Percentiles rank a stretch among this genome's conserved stretches.
Evolutionary conservation across 2,113 vertebrate genomes (phyloP).

Genomic region (Coregonus clupeaformis): DNA sequence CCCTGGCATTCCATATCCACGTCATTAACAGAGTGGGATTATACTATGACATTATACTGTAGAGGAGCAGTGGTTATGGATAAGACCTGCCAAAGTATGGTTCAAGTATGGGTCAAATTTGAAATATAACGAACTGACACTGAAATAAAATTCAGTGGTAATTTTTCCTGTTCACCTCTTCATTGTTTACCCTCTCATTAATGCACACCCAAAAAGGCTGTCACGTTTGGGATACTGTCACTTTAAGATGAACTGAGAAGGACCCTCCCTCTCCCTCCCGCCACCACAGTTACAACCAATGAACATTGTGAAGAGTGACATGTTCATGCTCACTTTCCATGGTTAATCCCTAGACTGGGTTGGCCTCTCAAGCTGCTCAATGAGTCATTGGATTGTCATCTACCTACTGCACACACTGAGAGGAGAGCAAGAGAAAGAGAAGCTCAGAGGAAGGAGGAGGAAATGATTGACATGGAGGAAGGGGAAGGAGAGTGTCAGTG

Average conservation of each 20-base stretch:
- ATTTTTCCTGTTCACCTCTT: neutral
- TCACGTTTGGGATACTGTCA: conserved; percentile 36
- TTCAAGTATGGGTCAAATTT: no score
- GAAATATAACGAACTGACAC: no score
- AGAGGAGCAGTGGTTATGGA: no score
- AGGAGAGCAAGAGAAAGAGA: conserved; percentile 9
- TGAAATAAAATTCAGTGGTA: neutral
- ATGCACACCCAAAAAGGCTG: neutral
- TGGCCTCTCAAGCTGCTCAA: conserved; percentile 78
- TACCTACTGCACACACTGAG: conserved; percentile 69
- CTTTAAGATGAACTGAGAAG: conserved; percentile 61
- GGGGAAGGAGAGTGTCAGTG: conserved; percentile 11
- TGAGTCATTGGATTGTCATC: conserved; percentile 90
- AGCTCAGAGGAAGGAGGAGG: neutral
- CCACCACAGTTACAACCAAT: conserved; percentile 70
- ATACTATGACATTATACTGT: no score
- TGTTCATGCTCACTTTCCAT: conserved; percentile 82
- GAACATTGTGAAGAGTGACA: conserved; percentile 85
- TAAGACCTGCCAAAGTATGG: no score
- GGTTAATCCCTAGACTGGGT: conserved; percentile 83
- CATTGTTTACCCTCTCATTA: neutral
- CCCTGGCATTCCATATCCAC: neutral
- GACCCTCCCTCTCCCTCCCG: conserved; percentile 60
- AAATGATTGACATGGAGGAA: conserved; percentile 29
- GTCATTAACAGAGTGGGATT: neutral